A percentile compares a stretch with the other conserved stretches of the same genome.
phyloP scores from a whole-genome alignment of 2,113 vertebrate species.

The Archilochus colubris region DNA sequence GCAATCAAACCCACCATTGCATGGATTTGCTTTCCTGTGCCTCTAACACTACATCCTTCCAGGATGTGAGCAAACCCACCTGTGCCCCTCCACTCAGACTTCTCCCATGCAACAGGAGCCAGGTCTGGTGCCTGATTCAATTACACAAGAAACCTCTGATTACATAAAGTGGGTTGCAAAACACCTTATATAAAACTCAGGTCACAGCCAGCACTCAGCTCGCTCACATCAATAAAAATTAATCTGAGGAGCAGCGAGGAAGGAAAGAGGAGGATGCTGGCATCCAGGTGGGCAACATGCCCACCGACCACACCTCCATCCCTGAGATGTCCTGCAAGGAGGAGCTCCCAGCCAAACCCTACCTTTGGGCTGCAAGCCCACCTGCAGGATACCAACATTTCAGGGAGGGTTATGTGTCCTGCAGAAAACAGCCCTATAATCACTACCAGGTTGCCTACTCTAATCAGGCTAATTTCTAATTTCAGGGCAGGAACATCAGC shows the following conservation, averaged over 20 bases:
- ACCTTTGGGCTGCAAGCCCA: background rate
- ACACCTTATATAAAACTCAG: conserved; percentile 35
- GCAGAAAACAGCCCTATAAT: background rate
- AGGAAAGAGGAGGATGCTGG: background rate
- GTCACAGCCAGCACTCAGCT: background rate
- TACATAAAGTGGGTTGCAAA: conserved; percentile 46
- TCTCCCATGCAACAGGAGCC: background rate
- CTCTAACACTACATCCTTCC: too few relatives aligned
- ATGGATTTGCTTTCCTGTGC: background rate
- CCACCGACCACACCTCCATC: background rate
- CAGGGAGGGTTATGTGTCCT: background rate
- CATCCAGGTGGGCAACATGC: fast-evolving
- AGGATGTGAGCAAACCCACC: background rate
- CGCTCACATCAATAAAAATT: background rate
- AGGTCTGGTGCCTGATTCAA: background rate
- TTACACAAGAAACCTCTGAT: conserved; percentile 48
- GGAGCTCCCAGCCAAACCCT: background rate
- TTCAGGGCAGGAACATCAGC: background rate
- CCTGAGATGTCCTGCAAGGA: fast-evolving
- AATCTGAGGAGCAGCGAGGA: background rate
- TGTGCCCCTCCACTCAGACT: background rate
- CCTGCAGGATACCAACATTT: background rate
- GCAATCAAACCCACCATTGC: background rate
- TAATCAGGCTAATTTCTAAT: background rate
- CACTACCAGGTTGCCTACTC: background rate